Base-by-base conservation (phyloP, 2,888 invertebrate genomes). In the Adela reaumurella region DNA sequence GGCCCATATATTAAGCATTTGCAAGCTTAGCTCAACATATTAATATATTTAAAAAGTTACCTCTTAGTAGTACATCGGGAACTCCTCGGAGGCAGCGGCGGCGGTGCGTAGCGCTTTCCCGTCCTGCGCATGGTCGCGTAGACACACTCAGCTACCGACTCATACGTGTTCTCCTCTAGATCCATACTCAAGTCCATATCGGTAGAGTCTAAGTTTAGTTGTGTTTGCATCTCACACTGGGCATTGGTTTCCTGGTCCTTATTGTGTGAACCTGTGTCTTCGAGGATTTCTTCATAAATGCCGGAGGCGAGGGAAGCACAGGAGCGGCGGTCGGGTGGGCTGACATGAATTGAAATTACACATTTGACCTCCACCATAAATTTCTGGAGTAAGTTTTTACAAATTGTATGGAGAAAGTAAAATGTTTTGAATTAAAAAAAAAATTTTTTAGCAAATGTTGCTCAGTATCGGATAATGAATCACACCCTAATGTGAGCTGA, bases 241-340 rank as follows among this genome's bases (percentile, higher is more conserved):
- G 45, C 54, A 52, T 2, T 50, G 42, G 5, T 45, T 46, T 19
- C 51, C 46, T 10, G 47, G 51, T 20, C 49, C 51, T 17, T 42
- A 17, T 6, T 46, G 47, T 14, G 53, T 43, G 6, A 49, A 55
- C 17, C 60, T 58, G 6, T 35, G 35, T 35, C 35, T 14, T 86
- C 86, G 1, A 81, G 65, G 53, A 87, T 87, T 67, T 87, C 87
- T 59, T 87, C 87, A 64, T 87, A 87, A 55, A 87, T 84, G 43
- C 87, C 87, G 1, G 86, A 86, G 17, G 84, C 80, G 3, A 84
- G 60, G 0, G 87, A 87, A 44, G 78, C 68, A 19, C 83, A 74
- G 0, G 87, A 87, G 4, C 83, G 77, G 1, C 83, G 79, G 64
- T 68, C 63, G 2, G 18, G 28, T 35, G 46, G 46, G 24, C 45